phyloP scores from a whole-genome alignment of 1,140 invertebrate genomes.

The Oedothorax gibbosus region DNA sequence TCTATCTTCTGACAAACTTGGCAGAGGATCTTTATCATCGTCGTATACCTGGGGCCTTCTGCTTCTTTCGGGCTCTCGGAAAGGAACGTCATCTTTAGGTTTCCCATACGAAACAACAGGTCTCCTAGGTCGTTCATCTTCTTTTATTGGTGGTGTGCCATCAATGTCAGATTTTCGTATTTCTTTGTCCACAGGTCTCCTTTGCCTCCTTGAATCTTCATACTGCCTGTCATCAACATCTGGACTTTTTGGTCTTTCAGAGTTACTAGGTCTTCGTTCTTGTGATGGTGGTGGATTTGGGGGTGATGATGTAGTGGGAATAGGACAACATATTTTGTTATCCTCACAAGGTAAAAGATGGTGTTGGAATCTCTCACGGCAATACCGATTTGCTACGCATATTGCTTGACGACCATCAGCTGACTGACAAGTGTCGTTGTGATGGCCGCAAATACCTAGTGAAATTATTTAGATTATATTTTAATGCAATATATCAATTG shows the following conservation, averaged over 20 bases:
- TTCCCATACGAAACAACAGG: background rate
- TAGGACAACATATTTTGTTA: constrained; percentile 22
- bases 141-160: background rate
- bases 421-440: constrained; percentile 30
- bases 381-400: constrained; percentile 38
- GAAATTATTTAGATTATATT: background rate
- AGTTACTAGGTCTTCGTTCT: background rate
- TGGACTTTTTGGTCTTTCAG: background rate
- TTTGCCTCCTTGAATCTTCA: background rate
- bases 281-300: background rate
- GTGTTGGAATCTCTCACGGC: constrained; percentile 4
- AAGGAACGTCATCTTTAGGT: background rate
- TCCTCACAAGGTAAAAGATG: constrained; percentile 9
- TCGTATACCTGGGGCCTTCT: background rate
- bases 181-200: background rate
- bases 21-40: background rate
- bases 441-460: constrained; percentile 12
- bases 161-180: background rate
- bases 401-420: constrained; percentile 41
- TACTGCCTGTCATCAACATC: background rate
- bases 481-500: background rate
- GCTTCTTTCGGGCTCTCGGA: background rate
- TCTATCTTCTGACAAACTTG: background rate
- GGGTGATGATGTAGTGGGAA: background rate
- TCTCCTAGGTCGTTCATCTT: background rate